Conservation (phyloP, 2,888 invertebrate species). For the Dorcus hopei region DNA sequence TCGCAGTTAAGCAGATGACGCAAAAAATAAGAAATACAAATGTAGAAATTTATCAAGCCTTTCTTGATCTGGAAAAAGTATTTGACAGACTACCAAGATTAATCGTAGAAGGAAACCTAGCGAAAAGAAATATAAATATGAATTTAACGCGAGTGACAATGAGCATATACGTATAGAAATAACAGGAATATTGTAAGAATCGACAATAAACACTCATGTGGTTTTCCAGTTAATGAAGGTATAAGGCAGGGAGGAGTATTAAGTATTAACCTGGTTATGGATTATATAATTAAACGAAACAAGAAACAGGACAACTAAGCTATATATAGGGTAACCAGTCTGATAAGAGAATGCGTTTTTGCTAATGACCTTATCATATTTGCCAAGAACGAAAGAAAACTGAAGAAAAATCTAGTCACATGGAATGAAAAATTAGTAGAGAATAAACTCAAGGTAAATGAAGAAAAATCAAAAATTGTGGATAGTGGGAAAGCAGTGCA, state of each 20-base stretch:
- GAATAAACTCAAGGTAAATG: neutral
- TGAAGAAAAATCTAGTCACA: neutral
- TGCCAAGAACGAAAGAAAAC: neutral
- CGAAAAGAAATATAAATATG: too few species aligned
- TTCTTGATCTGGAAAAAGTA: too few species aligned
- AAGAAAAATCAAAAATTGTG: neutral
- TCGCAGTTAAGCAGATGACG: too few species aligned
- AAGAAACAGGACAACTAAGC: neutral
- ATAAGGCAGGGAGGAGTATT: neutral
- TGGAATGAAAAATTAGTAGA: neutral
- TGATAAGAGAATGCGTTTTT: neutral
- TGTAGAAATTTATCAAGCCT: too few species aligned
- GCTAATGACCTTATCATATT: neutral
- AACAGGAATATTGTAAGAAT: neutral
- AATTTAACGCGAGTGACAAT: too few species aligned
- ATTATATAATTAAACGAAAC: neutral
- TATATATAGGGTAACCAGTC: too few species aligned
- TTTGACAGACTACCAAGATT: too few species aligned
- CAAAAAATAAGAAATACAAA: too few species aligned
- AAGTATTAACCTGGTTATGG: neutral
- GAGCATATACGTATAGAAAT: too few species aligned
- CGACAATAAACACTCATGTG: neutral
- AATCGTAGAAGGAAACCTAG: too few species aligned
- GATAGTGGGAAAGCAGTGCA: neutral
- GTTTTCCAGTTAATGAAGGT: neutral